A percentile compares a stretch with the other conserved stretches of the same genome.
These are phyloP conservation scores for Eupsilia transversa DNA, from an alignment of 2,888 invertebrate genomes.

Conservation along the genomic window DNA sequence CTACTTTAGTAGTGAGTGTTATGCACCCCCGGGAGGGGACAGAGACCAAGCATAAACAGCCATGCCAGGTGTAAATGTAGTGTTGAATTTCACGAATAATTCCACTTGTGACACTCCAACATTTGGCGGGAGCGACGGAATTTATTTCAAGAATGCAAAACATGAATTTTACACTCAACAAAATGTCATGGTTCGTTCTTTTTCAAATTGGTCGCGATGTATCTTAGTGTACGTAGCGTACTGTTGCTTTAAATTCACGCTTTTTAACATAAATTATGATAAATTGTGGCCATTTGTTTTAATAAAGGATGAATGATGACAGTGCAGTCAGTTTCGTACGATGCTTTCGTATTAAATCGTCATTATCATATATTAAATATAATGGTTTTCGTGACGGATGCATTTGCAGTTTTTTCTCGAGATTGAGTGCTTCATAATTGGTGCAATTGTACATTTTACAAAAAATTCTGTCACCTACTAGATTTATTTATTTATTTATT, in stretches of 20 bases:
- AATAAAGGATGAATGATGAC: slow-evolving; percentile 44
- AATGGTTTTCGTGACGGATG: slow-evolving; percentile 3
- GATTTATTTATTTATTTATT: no score
- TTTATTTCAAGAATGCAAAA: slow-evolving; percentile 77
- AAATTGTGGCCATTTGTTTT: slow-evolving; percentile 57
- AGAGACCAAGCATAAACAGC: slow-evolving; percentile 65
- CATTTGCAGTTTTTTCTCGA: slow-evolving; percentile 2
- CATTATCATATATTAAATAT: slow-evolving; percentile 48
- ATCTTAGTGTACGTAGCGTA: slow-evolving; percentile 44
- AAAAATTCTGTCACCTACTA: background rate
- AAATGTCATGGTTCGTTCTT: slow-evolving; percentile 62
- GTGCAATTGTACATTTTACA: background rate
- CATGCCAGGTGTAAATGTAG: slow-evolving; percentile 78
- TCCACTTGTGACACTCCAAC: slow-evolving; percentile 78
- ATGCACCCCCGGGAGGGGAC: slow-evolving; percentile 22
- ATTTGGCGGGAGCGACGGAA: slow-evolving; percentile 73
- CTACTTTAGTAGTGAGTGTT: slow-evolving; percentile 37
- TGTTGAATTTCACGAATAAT: slow-evolving; percentile 83
- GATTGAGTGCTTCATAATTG: slow-evolving; percentile 1
- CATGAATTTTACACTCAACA: slow-evolving; percentile 70
- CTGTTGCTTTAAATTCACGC: slow-evolving; percentile 45
- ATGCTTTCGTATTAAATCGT: slow-evolving; percentile 34
- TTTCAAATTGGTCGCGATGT: slow-evolving; percentile 68
- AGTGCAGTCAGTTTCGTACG: slow-evolving; percentile 36
- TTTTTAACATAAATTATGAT: slow-evolving; percentile 63